phyloP scores from a whole-genome alignment of 2,113 vertebrate species.

The Catharus minimus region DNA sequence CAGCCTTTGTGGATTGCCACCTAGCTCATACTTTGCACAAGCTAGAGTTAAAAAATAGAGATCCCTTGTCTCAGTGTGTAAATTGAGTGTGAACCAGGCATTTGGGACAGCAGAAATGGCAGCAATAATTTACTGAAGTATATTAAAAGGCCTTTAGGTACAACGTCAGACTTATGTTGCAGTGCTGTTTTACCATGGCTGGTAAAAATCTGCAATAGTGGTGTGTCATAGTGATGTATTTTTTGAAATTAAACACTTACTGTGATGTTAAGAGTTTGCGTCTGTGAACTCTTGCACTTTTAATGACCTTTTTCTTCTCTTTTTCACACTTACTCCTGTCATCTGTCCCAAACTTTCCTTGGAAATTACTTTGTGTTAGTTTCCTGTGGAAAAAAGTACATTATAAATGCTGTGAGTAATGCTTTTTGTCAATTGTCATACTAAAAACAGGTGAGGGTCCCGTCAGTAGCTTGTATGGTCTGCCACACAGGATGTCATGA shows the following conservation, averaged over 20 bases:
- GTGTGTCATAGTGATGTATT: neutral
- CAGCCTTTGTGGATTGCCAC: neutral
- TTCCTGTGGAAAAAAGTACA: neutral
- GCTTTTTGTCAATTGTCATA: neutral
- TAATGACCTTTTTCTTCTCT: neutral
- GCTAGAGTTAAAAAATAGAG: neutral
- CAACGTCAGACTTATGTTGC: neutral
- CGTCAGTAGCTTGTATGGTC: neutral
- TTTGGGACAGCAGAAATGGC: neutral
- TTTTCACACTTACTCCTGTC: neutral
- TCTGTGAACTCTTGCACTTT: neutral
- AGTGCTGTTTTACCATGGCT: neutral
- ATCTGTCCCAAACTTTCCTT: neutral
- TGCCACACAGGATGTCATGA: neutral
- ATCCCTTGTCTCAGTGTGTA: neutral
- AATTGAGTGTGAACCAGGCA: rapidly evolving
- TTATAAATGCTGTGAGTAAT: neutral
- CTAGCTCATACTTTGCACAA: neutral
- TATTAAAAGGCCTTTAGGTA: neutral
- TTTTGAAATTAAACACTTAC: neutral
- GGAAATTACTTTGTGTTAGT: neutral
- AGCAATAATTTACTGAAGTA: neutral
- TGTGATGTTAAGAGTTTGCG: neutral
- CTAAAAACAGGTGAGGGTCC: neutral
- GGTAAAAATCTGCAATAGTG: neutral